Percentiles rank a stretch among this genome's conserved stretches.
These are phyloP conservation scores for Xanthorhoe spadicearia DNA, from an alignment of 2,888 invertebrate genomes.

Conservation along the genomic window DNA sequence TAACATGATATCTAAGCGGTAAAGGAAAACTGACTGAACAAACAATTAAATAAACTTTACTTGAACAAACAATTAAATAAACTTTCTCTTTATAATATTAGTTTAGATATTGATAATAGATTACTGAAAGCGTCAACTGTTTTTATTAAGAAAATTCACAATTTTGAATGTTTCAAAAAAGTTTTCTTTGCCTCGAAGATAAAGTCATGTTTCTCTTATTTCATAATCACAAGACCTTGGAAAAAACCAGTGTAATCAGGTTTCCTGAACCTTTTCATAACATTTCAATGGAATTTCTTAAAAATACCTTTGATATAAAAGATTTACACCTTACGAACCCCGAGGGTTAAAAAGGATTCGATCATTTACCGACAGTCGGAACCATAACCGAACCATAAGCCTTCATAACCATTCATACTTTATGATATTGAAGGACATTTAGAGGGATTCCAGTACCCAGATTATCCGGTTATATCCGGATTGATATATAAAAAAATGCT, in stretches of 20 bases:
- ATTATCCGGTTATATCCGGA: slow-evolving; percentile 40
- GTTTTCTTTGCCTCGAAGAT: too few species aligned
- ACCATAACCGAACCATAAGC: slow-evolving; percentile 34
- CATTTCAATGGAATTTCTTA: background rate
- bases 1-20: too few species aligned
- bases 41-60: too few species aligned
- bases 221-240: background rate
- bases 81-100: too few species aligned
- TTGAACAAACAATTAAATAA: too few species aligned
- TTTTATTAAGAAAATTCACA: too few species aligned
- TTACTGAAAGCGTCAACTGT: too few species aligned
- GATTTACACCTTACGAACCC: slow-evolving; percentile 3
- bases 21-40: too few species aligned
- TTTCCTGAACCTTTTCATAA: background rate
- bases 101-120: too few species aligned
- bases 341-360: slow-evolving; percentile 12
- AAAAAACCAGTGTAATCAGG: background rate
- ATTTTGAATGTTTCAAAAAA: too few species aligned
- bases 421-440: slow-evolving; percentile 44
- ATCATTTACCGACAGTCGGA: slow-evolving; percentile 25
- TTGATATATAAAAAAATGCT: slow-evolving; percentile 4
- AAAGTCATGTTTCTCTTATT: too few species aligned
- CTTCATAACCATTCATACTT: slow-evolving; percentile 42
- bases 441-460: slow-evolving; percentile 37
- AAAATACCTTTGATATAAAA: background rate